These are phyloP conservation scores for Petrocephalus microphthalmus DNA, from an alignment of 2,113 vertebrate genomes.

Conservation along the genomic window DNA sequence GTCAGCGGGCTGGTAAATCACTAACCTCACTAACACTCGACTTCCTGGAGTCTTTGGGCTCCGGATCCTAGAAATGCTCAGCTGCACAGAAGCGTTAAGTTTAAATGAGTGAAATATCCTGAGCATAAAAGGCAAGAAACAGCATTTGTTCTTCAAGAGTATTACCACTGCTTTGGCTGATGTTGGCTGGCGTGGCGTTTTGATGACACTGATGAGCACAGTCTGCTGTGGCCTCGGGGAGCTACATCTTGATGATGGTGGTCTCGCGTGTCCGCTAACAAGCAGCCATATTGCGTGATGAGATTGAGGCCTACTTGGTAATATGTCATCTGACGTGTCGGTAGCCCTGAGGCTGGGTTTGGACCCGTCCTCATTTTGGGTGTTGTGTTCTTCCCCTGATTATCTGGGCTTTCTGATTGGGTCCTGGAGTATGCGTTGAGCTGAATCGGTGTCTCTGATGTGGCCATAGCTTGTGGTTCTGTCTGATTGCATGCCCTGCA, in stretches of 20 bases:
- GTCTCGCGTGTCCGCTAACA: too few relatives aligned
- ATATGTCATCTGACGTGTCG: neutral
- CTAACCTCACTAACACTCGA: conserved; percentile 44
- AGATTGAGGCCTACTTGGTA: neutral
- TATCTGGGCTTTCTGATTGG: neutral
- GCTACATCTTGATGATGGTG: neutral
- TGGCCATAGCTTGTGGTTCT: neutral
- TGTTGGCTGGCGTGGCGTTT: neutral
- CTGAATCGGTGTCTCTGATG: neutral
- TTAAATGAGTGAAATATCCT: neutral
- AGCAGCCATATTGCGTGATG: neutral
- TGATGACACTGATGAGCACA: neutral
- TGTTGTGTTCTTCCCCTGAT: neutral
- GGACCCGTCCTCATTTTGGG: neutral
- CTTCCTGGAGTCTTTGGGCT: conserved; percentile 15
- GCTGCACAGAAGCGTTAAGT: neutral
- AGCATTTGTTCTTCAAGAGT: neutral
- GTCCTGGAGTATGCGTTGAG: too few relatives aligned
- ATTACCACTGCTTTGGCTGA: neutral
- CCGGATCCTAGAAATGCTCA: neutral
- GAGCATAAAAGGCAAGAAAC: neutral
- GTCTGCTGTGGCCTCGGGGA: neutral
- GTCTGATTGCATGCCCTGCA: neutral
- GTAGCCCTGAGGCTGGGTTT: neutral
- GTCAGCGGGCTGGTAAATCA: conserved; percentile 19